Evolutionary conservation across 2,797 vertebrate species (phyloP).

Genomic region (Enteromius trimaculatus): DNA sequence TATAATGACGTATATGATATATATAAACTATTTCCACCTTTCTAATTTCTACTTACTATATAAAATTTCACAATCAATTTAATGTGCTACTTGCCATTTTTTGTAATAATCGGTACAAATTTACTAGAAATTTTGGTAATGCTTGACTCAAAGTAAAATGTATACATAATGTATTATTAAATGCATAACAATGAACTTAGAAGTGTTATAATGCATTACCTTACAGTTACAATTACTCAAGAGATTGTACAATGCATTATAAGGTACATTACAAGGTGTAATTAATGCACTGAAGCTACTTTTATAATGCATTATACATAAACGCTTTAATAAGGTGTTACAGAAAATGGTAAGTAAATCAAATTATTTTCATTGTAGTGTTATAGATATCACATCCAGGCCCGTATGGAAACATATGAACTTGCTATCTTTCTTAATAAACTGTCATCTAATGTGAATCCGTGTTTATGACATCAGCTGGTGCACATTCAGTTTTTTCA

Average conservation of each 20-base stretch:
- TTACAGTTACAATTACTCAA: not conserved
- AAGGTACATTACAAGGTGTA: not conserved
- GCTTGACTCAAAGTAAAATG: not conserved
- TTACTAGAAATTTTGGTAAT: not conserved
- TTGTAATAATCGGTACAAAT: not conserved
- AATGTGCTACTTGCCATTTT: not conserved
- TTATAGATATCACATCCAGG: not conserved
- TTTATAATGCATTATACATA: not conserved
- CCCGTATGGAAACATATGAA: not conserved
- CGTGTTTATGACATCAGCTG: not conserved
- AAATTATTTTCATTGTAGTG: not conserved
- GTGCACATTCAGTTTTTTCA: not conserved
- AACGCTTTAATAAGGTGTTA: not conserved
- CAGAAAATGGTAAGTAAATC: not conserved
- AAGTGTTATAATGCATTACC: not conserved
- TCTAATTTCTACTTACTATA: not conserved
- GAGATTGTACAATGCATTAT: not conserved
- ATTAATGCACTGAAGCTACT: not conserved
- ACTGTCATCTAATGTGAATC: not conserved
- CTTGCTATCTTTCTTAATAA: not conserved
- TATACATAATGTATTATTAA: not conserved
- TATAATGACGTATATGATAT: not conserved
- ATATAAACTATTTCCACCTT: not conserved
- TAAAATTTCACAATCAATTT: not conserved
- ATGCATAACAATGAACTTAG: not conserved